Percentiles rank a stretch among this genome's conserved stretches.
Conservation (phyloP, 1,140 invertebrate species). For the Coelopa frigida region DNA sequence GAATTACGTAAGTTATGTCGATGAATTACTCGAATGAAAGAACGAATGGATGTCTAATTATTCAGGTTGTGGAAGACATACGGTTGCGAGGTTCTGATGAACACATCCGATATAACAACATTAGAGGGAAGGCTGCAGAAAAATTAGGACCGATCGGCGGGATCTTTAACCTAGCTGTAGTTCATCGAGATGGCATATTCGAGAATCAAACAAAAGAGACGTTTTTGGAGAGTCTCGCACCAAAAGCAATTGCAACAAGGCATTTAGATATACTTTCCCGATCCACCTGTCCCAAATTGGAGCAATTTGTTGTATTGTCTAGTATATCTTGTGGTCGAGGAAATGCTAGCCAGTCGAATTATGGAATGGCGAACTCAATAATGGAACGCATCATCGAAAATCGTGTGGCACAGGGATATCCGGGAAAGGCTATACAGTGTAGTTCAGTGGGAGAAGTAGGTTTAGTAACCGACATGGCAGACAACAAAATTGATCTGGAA, state of each 20-base stretch:
- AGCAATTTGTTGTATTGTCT: slow-evolving; percentile 73
- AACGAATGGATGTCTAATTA: too few relatives aligned
- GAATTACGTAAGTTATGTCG: slow-evolving; percentile 58
- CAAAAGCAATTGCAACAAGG: slow-evolving; percentile 56
- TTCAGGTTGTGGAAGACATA: slow-evolving; percentile 56
- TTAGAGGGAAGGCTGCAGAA: slow-evolving; percentile 53
- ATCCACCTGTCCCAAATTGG: slow-evolving; percentile 50
- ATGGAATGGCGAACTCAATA: slow-evolving; percentile 67
- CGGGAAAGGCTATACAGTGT: slow-evolving; percentile 64
- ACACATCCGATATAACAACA: slow-evolving; percentile 57
- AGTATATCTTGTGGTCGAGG: slow-evolving; percentile 82
- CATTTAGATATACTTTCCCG: slow-evolving; percentile 54
- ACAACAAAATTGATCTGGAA: slow-evolving; percentile 66
- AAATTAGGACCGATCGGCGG: slow-evolving; percentile 62
- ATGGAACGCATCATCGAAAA: slow-evolving; percentile 66
- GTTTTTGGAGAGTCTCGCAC: slow-evolving; percentile 50
- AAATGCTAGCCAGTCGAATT: slow-evolving; percentile 84
- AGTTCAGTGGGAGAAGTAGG: slow-evolving; percentile 64
- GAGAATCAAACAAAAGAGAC: slow-evolving; percentile 55
- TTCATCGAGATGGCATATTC: slow-evolving; percentile 56
- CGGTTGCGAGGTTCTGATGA: slow-evolving; percentile 57
- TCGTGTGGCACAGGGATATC: slow-evolving; percentile 49
- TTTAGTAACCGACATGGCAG: slow-evolving; percentile 72
- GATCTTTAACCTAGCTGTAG: slow-evolving; percentile 76
- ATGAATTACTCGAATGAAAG: slow-evolving; percentile 55